Evolutionary conservation across 2,113 vertebrate genomes (phyloP).

Genomic region (Accipiter virgatus): DNA sequence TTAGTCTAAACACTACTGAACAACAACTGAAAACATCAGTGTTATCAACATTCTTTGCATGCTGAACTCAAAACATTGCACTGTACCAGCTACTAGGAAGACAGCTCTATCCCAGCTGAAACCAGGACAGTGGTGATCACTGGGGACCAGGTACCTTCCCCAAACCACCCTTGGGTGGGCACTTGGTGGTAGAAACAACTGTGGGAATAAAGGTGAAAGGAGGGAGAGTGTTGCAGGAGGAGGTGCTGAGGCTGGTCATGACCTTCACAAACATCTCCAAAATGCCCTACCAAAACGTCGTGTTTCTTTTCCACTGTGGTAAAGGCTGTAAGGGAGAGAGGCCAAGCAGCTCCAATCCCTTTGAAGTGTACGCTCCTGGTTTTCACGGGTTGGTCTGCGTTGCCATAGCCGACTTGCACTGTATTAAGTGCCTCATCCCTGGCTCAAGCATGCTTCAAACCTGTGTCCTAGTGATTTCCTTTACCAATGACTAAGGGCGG

Average conservation of each 20-base stretch:
- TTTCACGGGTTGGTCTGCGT: neutral
- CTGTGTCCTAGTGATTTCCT: neutral
- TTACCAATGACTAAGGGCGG: accelerated
- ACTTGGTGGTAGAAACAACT: neutral
- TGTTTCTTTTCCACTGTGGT: neutral
- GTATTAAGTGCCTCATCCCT: neutral
- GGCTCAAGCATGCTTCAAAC: neutral
- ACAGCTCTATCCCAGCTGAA: no score
- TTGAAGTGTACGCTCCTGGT: accelerated
- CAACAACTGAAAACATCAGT: no score
- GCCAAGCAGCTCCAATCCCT: accelerated
- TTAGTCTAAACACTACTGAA: no score
- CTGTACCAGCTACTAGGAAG: no score
- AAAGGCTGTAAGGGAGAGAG: neutral
- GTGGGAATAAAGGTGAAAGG: neutral
- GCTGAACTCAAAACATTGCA: no score
- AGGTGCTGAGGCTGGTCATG: neutral
- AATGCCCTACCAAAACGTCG: accelerated
- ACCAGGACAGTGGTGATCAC: no score
- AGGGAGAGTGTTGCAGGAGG: neutral
- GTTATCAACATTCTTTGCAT: no score
- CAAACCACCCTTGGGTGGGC: neutral
- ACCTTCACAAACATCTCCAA: neutral
- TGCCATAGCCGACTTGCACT: accelerated
- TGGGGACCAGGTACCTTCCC: neutral